Base-by-base conservation (phyloP, 2,797 vertebrate species). In the Hemitrygon akajei region DNA sequence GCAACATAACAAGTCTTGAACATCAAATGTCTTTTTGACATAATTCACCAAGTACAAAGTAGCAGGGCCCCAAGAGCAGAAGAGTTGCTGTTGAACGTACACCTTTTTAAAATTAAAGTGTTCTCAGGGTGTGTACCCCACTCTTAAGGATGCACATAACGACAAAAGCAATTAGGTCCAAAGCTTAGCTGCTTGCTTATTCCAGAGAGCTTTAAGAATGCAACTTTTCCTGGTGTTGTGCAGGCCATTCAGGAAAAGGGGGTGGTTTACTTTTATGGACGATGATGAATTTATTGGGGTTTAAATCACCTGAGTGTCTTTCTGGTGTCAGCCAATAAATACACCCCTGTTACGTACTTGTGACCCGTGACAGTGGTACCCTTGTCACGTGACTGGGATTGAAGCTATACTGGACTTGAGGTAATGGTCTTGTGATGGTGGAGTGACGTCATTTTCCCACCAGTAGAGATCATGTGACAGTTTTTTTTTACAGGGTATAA, bases 321-420 rank as follows among this genome's bases (percentile, higher is more conserved):
- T 34, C 60, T 89, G 60, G 63, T 89, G 86, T n/a, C 66, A 89
- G 86, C 60, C 60, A 63, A 69, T 34, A 66, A 89, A 89, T 66
- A 16, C 14, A 79, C 34, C 16, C 9, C 34, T 89, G n/a, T n/a
- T n/a, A n/a, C n/a, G n/a, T n/a, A n/a, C n/a, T n/a, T n/a, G n/a
- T n/a, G n/a, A n/a, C n/a, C n/a, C n/a, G n/a, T n/a, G n/a, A n/a
- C n/a, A n/a, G n/a, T n/a, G n/a, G n/a, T n/a, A n/a, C n/a, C n/a
- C n/a, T n/a, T n/a, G n/a, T n/a, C n/a, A n/a, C n/a, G n/a, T n/a
- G n/a, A n/a, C n/a, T n/a, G n/a, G n/a, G n/a, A n/a, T n/a, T n/a
- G n/a, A n/a, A n/a, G n/a, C n/a, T n/a, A n/a, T n/a, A n/a, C n/a
- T n/a, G n/a, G n/a, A n/a, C n/a, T n/a, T n/a, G n/a, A n/a, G n/a